Evolutionary conservation across 2,888 invertebrate genomes (phyloP), one percentile per base, ranked within the genome.

Genomic region (Uloborus plumipes): DNA sequence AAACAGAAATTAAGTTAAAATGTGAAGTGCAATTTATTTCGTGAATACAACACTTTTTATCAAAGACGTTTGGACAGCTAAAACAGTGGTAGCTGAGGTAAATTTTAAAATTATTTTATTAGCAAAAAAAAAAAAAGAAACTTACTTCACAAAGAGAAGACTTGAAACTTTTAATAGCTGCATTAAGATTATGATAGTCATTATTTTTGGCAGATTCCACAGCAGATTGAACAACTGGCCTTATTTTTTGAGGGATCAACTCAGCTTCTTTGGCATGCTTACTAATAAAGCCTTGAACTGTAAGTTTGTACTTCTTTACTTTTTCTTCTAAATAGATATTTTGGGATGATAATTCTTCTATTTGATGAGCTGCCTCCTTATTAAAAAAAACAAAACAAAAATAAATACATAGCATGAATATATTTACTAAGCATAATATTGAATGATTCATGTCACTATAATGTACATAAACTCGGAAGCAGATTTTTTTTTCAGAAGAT

Each of bases 251-350:
- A 1, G 77, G 77, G 64, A 75, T 26, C 62, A 66, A 64, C 58
- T 81, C 80, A 26, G n/a, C 31, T 9, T 83, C 77, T 62, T 73
- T 73, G 16, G 67, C 31, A 69, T 73, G 62, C 20, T 73, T 83
- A n/a, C 51, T 31, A 22, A 77, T 69, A 55, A 77, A 22, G 49
- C 83, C 73, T 62, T 73, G 72, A 31, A 83, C 69, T 16, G 77
- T 73, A 22, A 64, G 14, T 39, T 64, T 65, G 6, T 69, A 69
- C 31, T 73, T 77, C 51, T 67, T 64, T 15, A 65, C 49, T 58
- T 83, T 83, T 18, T 62, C 69, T 58, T 77, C 69, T 18, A 83
- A 47, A 39, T 16, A 22, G 39, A 49, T 55, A 22, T 51, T 78
- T 22, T 69, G 16, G 15, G 31, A 51, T 14, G 31, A 26, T 22